A percentile compares a stretch with the other conserved stretches of the same genome.
Evolutionary conservation across 1,140 invertebrate species (phyloP).

Genomic region (Ceratoteleas bidentatus): DNA sequence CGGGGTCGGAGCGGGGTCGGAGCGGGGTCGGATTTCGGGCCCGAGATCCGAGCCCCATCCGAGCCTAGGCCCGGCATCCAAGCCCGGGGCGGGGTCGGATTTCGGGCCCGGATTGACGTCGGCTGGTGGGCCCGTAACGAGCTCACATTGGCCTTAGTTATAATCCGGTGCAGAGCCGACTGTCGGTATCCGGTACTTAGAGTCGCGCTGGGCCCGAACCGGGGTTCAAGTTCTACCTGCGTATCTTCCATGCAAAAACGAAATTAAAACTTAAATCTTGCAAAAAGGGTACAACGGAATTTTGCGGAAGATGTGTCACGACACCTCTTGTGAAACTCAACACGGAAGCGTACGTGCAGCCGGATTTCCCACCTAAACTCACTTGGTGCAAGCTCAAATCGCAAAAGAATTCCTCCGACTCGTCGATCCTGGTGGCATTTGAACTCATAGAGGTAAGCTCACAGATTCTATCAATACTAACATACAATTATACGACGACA

Average conservation of each 20-base stretch:
- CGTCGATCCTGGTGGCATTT: constrained; percentile 82
- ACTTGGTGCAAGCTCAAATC: constrained; percentile 81
- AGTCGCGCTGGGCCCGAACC: no score
- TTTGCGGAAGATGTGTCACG: constrained; percentile 81
- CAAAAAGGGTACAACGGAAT: constrained; percentile 80
- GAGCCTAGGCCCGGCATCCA: no score
- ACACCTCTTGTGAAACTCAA: constrained; percentile 80
- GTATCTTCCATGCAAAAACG: constrained; percentile 6
- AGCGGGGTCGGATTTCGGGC: no score
- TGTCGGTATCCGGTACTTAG: no score
- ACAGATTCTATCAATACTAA: constrained; percentile 13
- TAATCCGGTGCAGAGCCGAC: no score
- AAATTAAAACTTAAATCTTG: constrained; percentile 37
- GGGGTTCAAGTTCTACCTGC: no score
- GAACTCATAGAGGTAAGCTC: constrained; percentile 82
- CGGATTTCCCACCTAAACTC: constrained; percentile 82
- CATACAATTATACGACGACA: constrained; percentile 9
- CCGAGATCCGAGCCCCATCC: no score
- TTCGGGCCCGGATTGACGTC: no score
- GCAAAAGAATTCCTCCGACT: constrained; percentile 76
- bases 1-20: no score
- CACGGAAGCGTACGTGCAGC: constrained; percentile 75
- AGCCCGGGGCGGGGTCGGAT: no score
- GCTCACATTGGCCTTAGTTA: no score
- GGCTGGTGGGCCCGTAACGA: no score